A percentile compares a stretch with the other conserved stretches of the same genome.
Conservation (phyloP, 2,888 invertebrate species). For the Malthinus flaveolus region DNA sequence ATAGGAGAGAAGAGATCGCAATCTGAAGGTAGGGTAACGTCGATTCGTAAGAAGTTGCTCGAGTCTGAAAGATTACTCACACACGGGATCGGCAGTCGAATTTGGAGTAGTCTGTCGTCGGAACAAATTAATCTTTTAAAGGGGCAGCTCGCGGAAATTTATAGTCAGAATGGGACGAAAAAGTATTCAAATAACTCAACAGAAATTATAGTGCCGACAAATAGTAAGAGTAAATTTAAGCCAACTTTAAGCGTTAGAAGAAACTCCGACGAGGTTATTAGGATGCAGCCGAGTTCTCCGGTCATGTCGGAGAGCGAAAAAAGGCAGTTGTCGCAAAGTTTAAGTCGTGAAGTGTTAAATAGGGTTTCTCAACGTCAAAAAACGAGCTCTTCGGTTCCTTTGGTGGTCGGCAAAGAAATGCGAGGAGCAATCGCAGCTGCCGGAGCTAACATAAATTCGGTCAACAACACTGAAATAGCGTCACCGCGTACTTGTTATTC, state of each 20-base stretch:
- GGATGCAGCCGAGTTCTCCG: conserved; percentile 15
- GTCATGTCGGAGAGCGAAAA: conserved; percentile 69
- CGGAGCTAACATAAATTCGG: conserved; percentile 53
- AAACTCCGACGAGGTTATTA: conserved; percentile 49
- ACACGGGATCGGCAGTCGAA: conserved; percentile 70
- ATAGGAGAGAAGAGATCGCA: conserved; percentile 66
- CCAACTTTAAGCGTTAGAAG: conserved; percentile 52
- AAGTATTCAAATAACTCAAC: conserved; percentile 32
- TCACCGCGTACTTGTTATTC: conserved; percentile 58
- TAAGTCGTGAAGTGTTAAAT: conserved; percentile 74
- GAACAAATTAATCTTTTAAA: conserved; percentile 82
- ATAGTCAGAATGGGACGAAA: conserved; percentile 58
- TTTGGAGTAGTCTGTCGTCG: conserved; percentile 83
- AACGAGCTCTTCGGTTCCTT: conserved; percentile 46
- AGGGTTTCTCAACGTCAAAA: conserved; percentile 59
- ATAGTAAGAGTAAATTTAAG: conserved; percentile 32
- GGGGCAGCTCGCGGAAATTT: conserved; percentile 79
- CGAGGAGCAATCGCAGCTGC: conserved; percentile 64
- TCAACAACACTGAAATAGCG: conserved; percentile 44
- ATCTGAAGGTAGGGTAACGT: conserved; percentile 50
- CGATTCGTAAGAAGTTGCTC: conserved; percentile 38
- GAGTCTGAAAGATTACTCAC: conserved; percentile 49
- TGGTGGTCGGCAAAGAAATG: conserved; percentile 61
- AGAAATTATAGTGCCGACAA: conserved; percentile 64
- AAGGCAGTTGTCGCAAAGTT: conserved; percentile 69